These are phyloP conservation scores for Pollenia angustigena DNA, from an alignment of 2,888 invertebrate species.

Conservation along the genomic window DNA sequence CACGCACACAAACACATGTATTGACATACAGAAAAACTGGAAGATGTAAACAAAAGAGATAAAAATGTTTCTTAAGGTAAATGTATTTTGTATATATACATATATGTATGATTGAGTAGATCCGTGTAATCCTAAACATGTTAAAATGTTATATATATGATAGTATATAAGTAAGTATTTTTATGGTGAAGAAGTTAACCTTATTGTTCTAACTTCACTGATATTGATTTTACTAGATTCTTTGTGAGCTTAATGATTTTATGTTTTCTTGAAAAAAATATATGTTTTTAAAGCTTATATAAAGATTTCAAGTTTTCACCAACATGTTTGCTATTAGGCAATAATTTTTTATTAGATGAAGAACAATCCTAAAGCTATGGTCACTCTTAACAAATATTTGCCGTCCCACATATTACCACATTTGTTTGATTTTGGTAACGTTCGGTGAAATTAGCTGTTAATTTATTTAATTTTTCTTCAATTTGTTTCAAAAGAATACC, in stretches of 20 bases:
- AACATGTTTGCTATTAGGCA: no score
- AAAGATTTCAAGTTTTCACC: no score
- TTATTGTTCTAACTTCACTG: background rate
- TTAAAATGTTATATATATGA: background rate
- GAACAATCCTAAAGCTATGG: no score
- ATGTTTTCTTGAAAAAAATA: background rate
- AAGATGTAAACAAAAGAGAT: slow-evolving; percentile 22
- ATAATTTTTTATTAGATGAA: no score
- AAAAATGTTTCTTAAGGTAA: slow-evolving; percentile 26
- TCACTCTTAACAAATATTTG: no score
- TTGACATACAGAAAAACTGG: background rate
- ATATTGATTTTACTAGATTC: slow-evolving; percentile 10
- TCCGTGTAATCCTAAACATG: slow-evolving; percentile 37
- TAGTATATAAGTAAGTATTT: background rate
- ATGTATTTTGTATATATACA: background rate
- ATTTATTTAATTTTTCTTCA: no score
- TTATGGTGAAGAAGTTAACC: slow-evolving; percentile 9
- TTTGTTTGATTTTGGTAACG: no score
- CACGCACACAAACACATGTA: background rate
- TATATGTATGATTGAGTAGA: background rate
- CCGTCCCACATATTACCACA: no score
- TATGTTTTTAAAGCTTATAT: no score
- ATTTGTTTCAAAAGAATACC: no score
- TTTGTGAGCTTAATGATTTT: background rate
- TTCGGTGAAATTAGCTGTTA: no score